Base-by-base conservation (phyloP, 2,113 vertebrate genomes). In the Amblyornis subalaris region DNA sequence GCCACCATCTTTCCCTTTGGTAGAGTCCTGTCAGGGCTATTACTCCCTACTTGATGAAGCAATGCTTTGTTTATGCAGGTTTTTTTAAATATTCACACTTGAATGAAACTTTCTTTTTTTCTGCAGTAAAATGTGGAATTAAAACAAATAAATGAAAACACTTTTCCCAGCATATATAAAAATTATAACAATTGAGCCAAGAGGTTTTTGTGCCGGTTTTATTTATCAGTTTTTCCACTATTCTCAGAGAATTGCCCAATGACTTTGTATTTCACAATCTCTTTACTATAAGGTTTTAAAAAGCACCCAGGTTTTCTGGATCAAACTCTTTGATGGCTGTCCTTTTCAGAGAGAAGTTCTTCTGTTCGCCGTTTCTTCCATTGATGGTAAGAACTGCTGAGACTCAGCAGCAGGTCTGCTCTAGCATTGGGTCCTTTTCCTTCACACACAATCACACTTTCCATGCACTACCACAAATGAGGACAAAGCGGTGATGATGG, bases 361-460 rank as follows among this genome's bases (percentile, higher is more conserved):
- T 85, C 18, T 66, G 20, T 48, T 61, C n/a, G 82, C 7, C 8
- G 2, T 65, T 54, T 58, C 35, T 88, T 25, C 18, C 2, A 0
- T 0, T 50, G 54, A 2, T 58, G 8, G 5, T 66, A 70, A 57
- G 36, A 71, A 22, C 36, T 42, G 2, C 70, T 65, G 40, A 73
- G 14, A 45, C 5, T 45, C 70, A 44, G 26, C 3, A 65, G 22
- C 65, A 36, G 6, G 24, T 42, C 8, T 38, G 9, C 31, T 33
- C 51, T 40, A n/a, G 10, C 2, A 1, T 3, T 24, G 9, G 6
- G 31, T 44, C 51, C 24, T 54, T 75, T 62, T 48, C 7, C 47
- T 57, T 9, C 26, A 10, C 0, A 2, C 14, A 33, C 7, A 45
- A 11, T 35, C 21, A 33, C 45, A 53, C 3, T 14, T 3, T 70